Evolutionary conservation across 2,888 invertebrate genomes (phyloP).

Genomic region (Aethes cnicana): DNA sequence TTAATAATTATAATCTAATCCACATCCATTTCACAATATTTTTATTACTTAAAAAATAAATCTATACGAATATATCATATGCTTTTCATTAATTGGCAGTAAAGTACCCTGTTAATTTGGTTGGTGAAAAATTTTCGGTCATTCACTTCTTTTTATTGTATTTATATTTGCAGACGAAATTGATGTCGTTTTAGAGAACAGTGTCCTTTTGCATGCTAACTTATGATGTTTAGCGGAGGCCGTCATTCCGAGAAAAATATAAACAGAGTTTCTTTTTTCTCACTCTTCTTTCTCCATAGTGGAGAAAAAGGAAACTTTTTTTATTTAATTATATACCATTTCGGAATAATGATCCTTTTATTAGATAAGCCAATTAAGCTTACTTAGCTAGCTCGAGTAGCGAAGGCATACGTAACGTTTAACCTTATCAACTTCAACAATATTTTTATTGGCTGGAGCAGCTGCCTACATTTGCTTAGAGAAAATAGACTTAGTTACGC

Average conservation of each 20-base stretch:
- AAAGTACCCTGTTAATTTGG: conserved; percentile 45
- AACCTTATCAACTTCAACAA: no score
- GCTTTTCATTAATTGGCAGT: conserved; percentile 78
- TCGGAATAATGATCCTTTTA: no score
- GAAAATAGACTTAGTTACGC: no score
- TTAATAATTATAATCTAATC: conserved; percentile 35
- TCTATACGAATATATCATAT: conserved; percentile 60
- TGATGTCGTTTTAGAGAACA: conserved; percentile 37
- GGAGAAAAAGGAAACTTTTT: no score
- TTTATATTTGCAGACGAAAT: conserved; percentile 39
- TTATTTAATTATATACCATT: no score
- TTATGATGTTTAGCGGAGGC: conserved; percentile 43
- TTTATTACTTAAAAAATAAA: conserved; percentile 67
- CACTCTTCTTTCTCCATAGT: no score
- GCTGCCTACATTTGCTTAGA: no score
- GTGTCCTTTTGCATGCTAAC: conserved; percentile 78
- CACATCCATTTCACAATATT: conserved; percentile 51
- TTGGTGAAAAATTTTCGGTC: conserved; percentile 60
- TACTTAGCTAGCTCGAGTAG: not conserved
- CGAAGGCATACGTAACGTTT: not conserved
- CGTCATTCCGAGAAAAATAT: no score
- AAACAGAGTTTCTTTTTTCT: no score
- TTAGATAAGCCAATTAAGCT: not conserved
- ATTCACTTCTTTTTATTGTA: conserved; percentile 77
- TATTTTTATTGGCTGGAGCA: no score